Percentiles rank a stretch among this genome's conserved stretches.
Evolutionary conservation across 37 sponge, comb jelly and placozoan species (phyloP).

Genomic region (Beroe forskalii): DNA sequence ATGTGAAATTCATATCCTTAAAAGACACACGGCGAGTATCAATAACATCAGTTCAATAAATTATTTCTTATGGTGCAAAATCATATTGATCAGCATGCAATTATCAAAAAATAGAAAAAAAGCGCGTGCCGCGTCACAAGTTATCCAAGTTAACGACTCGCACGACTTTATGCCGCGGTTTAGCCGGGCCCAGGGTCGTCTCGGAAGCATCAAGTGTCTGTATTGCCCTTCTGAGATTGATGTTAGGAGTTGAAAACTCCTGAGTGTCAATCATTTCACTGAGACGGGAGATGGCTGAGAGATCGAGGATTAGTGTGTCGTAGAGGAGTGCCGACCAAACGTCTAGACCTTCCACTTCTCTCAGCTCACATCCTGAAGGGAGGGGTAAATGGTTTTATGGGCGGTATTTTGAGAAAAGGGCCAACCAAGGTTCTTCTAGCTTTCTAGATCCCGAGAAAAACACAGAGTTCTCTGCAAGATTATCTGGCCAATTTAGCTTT

Average conservation of each 20-base stretch:
- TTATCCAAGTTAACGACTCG: constrained; percentile 45
- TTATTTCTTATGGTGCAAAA: too few species aligned
- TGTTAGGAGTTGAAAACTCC: neutral
- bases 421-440: too few species aligned
- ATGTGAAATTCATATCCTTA: too few species aligned
- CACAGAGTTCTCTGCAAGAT: too few species aligned
- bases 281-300: neutral
- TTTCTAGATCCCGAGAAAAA: neutral
- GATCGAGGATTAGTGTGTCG: constrained; percentile 48
- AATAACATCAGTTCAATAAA: too few species aligned
- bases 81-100: too few species aligned
- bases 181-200: neutral
- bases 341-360: constrained; percentile 52
- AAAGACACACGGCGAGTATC: too few species aligned
- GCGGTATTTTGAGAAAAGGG: too few species aligned
- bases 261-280: neutral
- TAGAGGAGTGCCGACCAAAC: constrained; percentile 49
- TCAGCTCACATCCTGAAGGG: constrained; percentile 54
- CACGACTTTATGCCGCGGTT: constrained; percentile 45
- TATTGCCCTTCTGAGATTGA: neutral
- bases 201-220: neutral
- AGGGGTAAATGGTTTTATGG: too few species aligned
- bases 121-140: neutral
- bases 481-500: too few species aligned
- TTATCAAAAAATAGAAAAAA: too few species aligned